phyloP scores from a whole-genome alignment of 2,113 vertebrate genomes.

The Mionectes macconnelli region DNA sequence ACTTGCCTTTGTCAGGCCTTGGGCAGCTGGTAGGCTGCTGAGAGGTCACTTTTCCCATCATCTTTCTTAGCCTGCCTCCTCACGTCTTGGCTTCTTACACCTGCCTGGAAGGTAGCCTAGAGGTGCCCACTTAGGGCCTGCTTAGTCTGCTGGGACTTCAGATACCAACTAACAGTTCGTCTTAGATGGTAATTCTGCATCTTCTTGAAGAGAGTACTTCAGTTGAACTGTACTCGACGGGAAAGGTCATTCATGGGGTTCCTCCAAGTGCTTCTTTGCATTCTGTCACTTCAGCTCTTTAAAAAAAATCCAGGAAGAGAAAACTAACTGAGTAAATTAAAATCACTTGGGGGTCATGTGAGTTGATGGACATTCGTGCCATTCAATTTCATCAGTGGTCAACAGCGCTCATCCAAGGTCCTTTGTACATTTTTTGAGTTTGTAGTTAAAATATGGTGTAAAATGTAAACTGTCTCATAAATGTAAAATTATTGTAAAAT shows the following conservation, averaged over 20 bases:
- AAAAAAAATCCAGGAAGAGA: not conserved
- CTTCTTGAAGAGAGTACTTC: rapidly evolving
- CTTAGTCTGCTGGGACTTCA: not conserved
- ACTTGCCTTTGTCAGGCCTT: not conserved
- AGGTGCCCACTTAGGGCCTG: not conserved
- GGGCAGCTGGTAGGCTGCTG: not conserved
- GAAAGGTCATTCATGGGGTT: not conserved
- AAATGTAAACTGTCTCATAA: not conserved
- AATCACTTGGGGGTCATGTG: not conserved
- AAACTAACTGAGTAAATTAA: not conserved
- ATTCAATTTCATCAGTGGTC: not conserved
- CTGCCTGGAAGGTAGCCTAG: not conserved
- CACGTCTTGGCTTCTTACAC: not conserved
- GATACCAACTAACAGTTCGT: not conserved
- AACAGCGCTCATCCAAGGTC: not conserved
- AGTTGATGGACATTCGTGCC: not conserved
- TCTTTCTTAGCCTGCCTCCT: not conserved
- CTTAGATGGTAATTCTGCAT: not conserved
- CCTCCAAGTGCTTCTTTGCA: not conserved
- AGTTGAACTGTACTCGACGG: not conserved
- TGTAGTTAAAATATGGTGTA: not conserved
- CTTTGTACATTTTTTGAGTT: not conserved
- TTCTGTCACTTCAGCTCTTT: not conserved
- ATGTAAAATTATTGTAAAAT: not conserved
- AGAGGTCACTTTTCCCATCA: not conserved